phyloP scores from a whole-genome alignment of 92 coral and sea anemone species.

The Chrysogorgia sp. region DNA sequence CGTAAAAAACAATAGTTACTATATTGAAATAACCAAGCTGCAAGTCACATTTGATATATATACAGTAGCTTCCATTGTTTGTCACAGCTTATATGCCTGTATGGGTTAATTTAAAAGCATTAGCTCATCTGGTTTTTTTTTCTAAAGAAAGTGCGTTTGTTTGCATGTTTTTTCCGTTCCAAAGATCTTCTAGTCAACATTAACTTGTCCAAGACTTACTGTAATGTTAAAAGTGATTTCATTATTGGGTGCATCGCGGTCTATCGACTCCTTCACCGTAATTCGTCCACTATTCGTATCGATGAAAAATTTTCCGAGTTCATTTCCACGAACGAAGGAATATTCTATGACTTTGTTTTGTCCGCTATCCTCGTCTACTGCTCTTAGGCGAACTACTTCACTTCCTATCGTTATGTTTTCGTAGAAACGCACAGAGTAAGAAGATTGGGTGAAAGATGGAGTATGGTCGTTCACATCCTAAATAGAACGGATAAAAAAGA shows the following conservation, averaged over 20 bases:
- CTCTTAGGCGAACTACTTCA: conserved; percentile 70
- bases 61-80: no score
- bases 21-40: no score
- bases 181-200: no score
- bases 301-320: conserved; percentile 77
- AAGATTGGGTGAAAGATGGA: conserved; percentile 68
- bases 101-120: background rate
- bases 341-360: conserved; percentile 64
- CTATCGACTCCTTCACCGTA: conserved; percentile 68
- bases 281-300: conserved; percentile 82
- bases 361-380: conserved; percentile 71
- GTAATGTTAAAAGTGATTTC: conserved; percentile 70
- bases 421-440: conserved; percentile 72
- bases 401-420: conserved; percentile 80
- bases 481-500: background rate
- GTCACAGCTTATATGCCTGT: no score
- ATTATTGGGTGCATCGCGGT: conserved; percentile 85
- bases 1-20: no score
- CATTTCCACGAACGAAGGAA: conserved; percentile 78
- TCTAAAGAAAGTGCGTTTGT: background rate
- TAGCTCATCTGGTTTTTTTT: background rate
- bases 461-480: conserved; percentile 89
- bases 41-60: no score
- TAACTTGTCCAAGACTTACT: conserved; percentile 47
- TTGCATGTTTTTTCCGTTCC: no score